phyloP scores from a whole-genome alignment of 2,888 invertebrate genomes.

The Apocheima hispidaria region DNA sequence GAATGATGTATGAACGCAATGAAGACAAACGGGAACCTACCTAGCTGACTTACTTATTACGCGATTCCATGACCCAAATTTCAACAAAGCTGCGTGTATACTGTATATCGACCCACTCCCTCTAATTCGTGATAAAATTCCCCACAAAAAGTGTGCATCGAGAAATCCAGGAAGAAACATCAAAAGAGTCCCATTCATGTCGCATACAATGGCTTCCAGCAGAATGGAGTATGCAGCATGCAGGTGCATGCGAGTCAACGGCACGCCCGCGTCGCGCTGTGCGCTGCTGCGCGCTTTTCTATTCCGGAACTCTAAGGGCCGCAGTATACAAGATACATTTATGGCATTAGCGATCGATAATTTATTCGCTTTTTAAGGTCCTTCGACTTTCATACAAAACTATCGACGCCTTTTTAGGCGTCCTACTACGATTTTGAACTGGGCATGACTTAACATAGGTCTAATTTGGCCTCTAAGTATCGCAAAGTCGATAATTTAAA shows the following conservation, averaged over 20 bases:
- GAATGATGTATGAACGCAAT: too few species aligned
- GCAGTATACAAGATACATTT: not conserved
- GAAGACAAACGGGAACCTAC: too few species aligned
- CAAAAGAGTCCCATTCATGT: slow-evolving; percentile 56
- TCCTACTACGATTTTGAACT: too few species aligned
- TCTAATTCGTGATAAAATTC: not conserved
- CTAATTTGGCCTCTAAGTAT: too few species aligned
- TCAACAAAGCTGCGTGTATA: not conserved
- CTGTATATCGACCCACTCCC: not conserved
- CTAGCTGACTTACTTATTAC: not conserved
- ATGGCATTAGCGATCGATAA: not conserved
- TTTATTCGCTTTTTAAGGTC: not conserved
- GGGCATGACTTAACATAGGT: too few species aligned
- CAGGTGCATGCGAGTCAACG: slow-evolving; percentile 48
- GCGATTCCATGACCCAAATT: not conserved
- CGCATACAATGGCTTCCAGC: slow-evolving; percentile 52
- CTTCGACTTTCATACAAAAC: too few species aligned
- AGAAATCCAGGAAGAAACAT: slow-evolving; percentile 51
- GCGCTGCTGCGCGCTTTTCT: slow-evolving; percentile 46
- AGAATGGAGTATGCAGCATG: slow-evolving; percentile 12
- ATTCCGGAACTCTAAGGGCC: slow-evolving; percentile 29
- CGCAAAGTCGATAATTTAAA: too few species aligned
- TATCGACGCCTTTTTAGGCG: too few species aligned
- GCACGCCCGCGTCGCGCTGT: slow-evolving; percentile 30
- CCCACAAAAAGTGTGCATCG: slow-evolving; percentile 38